phyloP scores from a whole-genome alignment of 2,797 vertebrate species.

The Cheracebus regulus region DNA sequence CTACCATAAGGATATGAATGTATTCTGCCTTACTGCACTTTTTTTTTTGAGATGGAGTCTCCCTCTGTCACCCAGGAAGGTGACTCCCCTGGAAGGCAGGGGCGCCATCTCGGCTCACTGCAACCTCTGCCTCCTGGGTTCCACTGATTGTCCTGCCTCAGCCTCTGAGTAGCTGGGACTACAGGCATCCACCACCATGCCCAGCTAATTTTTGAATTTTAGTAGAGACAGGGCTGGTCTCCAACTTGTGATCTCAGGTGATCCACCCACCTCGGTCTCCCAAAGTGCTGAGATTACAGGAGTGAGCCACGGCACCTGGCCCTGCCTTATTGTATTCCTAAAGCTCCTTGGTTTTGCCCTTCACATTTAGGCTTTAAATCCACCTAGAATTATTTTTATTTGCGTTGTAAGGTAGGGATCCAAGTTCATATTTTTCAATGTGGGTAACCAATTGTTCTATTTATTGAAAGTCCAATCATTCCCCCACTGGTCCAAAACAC shows the following conservation, averaged over 20 bases:
- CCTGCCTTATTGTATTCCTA: not conserved
- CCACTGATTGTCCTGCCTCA: not conserved
- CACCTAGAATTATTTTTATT: conserved; percentile 24
- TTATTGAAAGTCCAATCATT: conserved; percentile 1
- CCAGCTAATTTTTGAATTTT: not conserved
- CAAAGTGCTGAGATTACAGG: not conserved
- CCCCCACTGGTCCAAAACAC: not conserved
- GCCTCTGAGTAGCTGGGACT: not conserved
- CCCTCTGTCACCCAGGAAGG: not conserved
- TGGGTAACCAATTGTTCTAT: conserved; percentile 22
- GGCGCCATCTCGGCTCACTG: not conserved
- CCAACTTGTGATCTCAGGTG: not conserved
- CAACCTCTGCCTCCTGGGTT: not conserved
- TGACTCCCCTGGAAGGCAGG: not conserved
- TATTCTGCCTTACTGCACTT: not conserved
- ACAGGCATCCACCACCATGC: not conserved
- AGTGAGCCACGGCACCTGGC: not conserved
- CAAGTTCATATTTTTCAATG: conserved; percentile 14
- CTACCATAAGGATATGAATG: not conserved
- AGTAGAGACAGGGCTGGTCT: not conserved
- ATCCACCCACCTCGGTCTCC: not conserved
- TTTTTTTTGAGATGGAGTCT: not conserved
- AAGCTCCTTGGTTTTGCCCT: conserved; percentile 1
- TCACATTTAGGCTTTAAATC: conserved; percentile 26
- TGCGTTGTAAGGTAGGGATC: conserved; percentile 26